Evolutionary conservation across 2,888 invertebrate species (phyloP), one percentile per base, ranked within the genome.

Genomic region (Phyllotreta cruciferae): DNA sequence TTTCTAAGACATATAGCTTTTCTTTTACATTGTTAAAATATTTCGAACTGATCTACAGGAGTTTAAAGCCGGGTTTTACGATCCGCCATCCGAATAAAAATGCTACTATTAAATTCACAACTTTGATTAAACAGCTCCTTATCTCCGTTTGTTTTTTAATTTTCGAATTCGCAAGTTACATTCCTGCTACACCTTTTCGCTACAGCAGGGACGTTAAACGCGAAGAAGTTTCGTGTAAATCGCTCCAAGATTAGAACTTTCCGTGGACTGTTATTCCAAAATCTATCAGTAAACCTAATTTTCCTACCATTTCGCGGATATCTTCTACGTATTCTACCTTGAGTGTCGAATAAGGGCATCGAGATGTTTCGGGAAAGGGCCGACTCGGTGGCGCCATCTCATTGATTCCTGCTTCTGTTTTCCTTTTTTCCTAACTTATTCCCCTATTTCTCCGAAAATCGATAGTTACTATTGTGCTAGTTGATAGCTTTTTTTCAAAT

Each of bases 341-440:
- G 44, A 60, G 24, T 42, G 44, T 60, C 41, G 47, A 36, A 60
- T 60, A 66, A 67, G 70, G 69, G 66, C 65, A 44, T 53, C 42
- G 60, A 53, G 60, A 60, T 36, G 47, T 58, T 58, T 63, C 49
- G 14, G 37, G 58, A 53, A 55, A 62, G 52, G 38, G 60, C 72
- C 74, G 75, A 69, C 74, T 64, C 70, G 37, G 64, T 71, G 75
- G 73, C 75, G 75, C 75, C 75, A 67, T 71, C 63, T 72, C 74
- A 75, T 74, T 74, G 75, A 75, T 74, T 73, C 71, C 61, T 56
- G 64, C 52, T 54, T 56, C 56, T 56, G 54, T 62, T 64, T 63
- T 60, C 60, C 53, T 60, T 60, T 24, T 24, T 61, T 39, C 56
- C 37, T 49, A 52, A 58, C 41, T 58, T 58, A 38, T 58, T 58